phyloP scores from a whole-genome alignment of 2,113 vertebrate species.

The Vombatus ursinus region DNA sequence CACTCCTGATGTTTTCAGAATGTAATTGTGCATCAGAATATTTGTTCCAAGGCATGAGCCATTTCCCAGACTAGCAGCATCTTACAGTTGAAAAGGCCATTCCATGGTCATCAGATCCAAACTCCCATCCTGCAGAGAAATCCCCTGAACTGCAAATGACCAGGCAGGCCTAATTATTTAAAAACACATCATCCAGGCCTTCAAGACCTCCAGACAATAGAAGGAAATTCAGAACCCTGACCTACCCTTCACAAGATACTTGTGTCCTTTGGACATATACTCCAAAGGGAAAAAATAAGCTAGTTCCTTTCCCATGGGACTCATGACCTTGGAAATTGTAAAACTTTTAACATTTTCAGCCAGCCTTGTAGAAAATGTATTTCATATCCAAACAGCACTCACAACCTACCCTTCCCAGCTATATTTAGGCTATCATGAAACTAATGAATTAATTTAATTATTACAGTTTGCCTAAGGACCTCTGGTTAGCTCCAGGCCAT shows the following conservation, averaged over 20 bases:
- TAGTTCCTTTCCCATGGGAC: background rate
- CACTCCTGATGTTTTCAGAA: background rate
- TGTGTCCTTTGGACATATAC: background rate
- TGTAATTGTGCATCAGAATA: background rate
- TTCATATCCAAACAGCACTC: background rate
- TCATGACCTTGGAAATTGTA: background rate
- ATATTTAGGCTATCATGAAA: background rate
- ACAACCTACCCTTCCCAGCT: background rate
- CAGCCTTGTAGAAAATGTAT: constrained; percentile 8
- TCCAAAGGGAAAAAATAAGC: background rate
- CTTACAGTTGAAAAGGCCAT: background rate
- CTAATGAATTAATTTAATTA: background rate
- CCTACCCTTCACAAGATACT: background rate
- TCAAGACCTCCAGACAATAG: background rate
- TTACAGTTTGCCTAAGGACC: background rate
- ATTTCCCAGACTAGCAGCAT: background rate
- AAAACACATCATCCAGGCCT: background rate
- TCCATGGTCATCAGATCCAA: background rate
- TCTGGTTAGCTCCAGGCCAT: background rate
- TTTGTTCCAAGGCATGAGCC: background rate
- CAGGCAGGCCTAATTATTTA: background rate
- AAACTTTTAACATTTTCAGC: background rate
- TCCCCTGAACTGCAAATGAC: background rate
- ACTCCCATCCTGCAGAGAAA: background rate
- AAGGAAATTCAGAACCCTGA: background rate